Evolutionary conservation across 2,797 vertebrate genomes (phyloP), one percentile per base, ranked within the genome.

Genomic region (Pteronotus mesoamericanus): DNA sequence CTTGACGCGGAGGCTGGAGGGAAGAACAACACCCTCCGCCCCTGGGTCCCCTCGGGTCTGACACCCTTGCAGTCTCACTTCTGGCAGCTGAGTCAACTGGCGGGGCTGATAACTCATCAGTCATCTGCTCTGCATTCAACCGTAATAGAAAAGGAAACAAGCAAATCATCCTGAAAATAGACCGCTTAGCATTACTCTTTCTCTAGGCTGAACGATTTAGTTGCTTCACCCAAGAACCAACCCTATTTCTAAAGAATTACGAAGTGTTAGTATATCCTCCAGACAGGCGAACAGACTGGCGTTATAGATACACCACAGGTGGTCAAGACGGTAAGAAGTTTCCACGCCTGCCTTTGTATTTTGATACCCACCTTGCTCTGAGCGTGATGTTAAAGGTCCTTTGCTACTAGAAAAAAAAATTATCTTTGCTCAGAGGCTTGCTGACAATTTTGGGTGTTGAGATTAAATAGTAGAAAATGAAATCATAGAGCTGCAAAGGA

Each of bases 371-470:
- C 9, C 9, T 80, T 84, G 21, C 7, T 84, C 12, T n/a, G 26
- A 89, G 18, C 4, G 4, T 75, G 37, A 11, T 59, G 82, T 24
- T 75, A 72, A 55, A 86, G 75, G 66, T 80, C 15, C 64, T 59
- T 64, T 75, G 39, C 59, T 61, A 59, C 2, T 2, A 78, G 57
- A 53, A 75, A 55, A 85, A 96, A 95, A 96, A 95, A 80, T 14
- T 6, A 26, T 80, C 51, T 95, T 94, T 94, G 42, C 95, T 88
- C 37, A 95, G 61, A 79, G 11, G 64, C 51, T 85, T 92, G 72
- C 57, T 86, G 69, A 72, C 32, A 71, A 11, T 39, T 80, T 88
- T 72, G 72, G 61, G 44, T 93, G 22, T 79, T 57, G 64, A 86
- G 51, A 89, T 1, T 14, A 22, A 51, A 88, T 2, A 5, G 26